phyloP scores from a whole-genome alignment of 2,113 vertebrate genomes.

The Puffinus mauretanicus region DNA sequence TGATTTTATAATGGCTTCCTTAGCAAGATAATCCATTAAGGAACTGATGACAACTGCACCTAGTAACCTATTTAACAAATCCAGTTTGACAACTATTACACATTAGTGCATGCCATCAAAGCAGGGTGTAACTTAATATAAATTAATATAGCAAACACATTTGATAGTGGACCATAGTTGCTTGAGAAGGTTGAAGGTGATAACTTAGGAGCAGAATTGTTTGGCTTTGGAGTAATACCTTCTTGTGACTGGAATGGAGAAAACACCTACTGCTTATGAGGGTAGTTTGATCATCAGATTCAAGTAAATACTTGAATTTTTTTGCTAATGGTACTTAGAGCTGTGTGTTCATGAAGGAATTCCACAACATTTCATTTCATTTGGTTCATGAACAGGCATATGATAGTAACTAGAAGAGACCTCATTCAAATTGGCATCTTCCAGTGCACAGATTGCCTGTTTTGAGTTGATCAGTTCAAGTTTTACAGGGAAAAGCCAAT shows the following conservation, averaged over 20 bases:
- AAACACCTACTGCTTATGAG: background rate
- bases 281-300: background rate
- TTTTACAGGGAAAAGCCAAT: background rate
- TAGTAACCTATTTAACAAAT: slow-evolving; percentile 43
- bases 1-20: slow-evolving; percentile 20
- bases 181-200: background rate
- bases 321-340: background rate
- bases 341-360: background rate
- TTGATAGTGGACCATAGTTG: background rate
- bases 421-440: background rate
- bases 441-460: background rate
- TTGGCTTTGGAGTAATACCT: background rate
- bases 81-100: slow-evolving; percentile 34
- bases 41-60: background rate
- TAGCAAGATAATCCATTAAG: slow-evolving; percentile 27
- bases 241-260: background rate
- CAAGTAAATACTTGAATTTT: background rate
- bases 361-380: background rate
- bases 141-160: background rate
- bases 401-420: background rate
- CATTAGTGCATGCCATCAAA: background rate
- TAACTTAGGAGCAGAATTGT: background rate
- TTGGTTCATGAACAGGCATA: background rate
- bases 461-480: background rate
- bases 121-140: slow-evolving; percentile 41